Percentiles rank a stretch among this genome's conserved stretches.
These are phyloP conservation scores for Calyptomena viridis DNA, from an alignment of 2,113 vertebrate genomes.

Conservation along the genomic window DNA sequence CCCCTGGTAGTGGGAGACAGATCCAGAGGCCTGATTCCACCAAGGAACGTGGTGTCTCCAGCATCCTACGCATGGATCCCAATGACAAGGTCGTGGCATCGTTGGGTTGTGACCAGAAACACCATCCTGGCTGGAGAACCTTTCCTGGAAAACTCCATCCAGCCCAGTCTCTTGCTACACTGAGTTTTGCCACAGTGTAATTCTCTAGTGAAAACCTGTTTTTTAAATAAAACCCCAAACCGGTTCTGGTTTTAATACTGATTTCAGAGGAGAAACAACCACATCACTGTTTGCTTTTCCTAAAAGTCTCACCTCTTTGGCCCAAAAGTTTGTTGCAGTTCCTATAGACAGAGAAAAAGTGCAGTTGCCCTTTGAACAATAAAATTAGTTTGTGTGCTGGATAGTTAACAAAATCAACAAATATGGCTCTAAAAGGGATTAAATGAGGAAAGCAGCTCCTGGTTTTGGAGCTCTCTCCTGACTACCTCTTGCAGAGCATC, in stretches of 20 bases:
- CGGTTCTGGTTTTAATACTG: not conserved
- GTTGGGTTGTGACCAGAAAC: not conserved
- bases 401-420: not conserved
- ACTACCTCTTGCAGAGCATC: not conserved
- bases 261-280: not conserved
- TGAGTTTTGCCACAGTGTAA: not conserved
- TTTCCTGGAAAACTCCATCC: not conserved
- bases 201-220: not conserved
- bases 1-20: not conserved
- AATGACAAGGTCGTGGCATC: not conserved
- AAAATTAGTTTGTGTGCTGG: not conserved
- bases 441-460: not conserved
- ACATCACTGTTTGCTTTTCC: not conserved
- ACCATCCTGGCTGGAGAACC: not conserved
- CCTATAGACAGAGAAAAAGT: not conserved
- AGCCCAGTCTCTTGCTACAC: not conserved
- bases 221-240: not conserved
- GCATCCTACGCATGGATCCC: not conserved
- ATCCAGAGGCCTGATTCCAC: conserved; percentile 2
- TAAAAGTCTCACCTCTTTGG: not conserved
- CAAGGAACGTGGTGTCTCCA: not conserved
- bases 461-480: not conserved
- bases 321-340: not conserved
- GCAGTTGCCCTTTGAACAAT: not conserved
- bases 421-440: not conserved